Percentiles rank a stretch among this genome's conserved stretches.
Conservation (phyloP, 2,797 vertebrate species). For the Pelochelys cantorii region DNA sequence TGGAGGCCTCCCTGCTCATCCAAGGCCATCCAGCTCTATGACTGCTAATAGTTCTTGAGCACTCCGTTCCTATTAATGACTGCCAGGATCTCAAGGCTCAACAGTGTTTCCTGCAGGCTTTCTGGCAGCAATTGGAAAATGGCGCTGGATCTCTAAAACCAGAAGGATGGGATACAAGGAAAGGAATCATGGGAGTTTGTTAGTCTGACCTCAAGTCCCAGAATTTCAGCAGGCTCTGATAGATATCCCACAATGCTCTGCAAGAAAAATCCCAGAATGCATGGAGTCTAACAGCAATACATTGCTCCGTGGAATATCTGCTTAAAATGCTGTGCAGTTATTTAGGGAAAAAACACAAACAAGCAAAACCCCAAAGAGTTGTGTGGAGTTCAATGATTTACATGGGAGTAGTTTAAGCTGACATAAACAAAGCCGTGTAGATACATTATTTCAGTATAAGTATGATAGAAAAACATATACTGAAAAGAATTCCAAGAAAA, state of each 20-base stretch:
- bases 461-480: not conserved
- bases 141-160: not conserved
- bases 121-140: not conserved
- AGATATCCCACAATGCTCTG: not conserved
- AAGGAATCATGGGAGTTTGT: not conserved
- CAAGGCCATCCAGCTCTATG: not conserved
- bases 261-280: not conserved
- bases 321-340: conserved; percentile 13
- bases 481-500: not conserved
- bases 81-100: not conserved
- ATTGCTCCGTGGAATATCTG: fast-evolving
- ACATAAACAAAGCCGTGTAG: not conserved
- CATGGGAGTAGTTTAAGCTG: not conserved
- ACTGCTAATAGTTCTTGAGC: not conserved
- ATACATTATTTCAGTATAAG: conserved; percentile 19
- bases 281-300: not conserved
- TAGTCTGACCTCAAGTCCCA: not conserved
- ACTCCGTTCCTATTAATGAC: not conserved
- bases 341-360: not conserved
- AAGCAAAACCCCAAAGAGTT: not conserved
- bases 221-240: not conserved
- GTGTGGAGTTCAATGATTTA: not conserved
- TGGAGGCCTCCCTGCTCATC: not conserved
- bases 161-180: not conserved
- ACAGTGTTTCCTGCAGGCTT: not conserved